Evolutionary conservation across 2,797 vertebrate genomes (phyloP).

Genomic region (Phrynocephalus vlangalii): DNA sequence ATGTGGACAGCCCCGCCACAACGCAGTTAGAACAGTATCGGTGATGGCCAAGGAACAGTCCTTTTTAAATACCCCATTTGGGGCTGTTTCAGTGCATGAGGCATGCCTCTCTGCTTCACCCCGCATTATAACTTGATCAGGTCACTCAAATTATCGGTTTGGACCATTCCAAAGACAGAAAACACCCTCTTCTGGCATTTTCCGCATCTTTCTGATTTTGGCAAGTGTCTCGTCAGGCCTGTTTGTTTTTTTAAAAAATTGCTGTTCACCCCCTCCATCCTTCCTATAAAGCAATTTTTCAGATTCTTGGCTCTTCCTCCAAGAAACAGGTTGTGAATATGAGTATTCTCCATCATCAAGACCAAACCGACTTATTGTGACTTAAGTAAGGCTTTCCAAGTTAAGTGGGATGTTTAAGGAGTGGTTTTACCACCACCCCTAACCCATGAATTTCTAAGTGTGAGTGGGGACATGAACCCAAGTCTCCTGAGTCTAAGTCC

Average conservation of each 20-base stretch:
- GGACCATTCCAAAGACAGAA: neutral
- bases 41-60: neutral
- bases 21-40: neutral
- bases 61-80: neutral
- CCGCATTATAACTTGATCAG: neutral
- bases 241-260: neutral
- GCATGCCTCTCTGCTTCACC: neutral
- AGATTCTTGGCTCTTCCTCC: neutral
- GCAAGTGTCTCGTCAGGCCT: neutral
- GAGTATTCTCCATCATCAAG: no score
- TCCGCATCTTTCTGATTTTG: no score
- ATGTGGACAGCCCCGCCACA: neutral
- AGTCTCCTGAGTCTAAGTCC: no score
- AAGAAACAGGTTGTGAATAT: no score
- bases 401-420: no score
- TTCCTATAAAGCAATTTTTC: neutral
- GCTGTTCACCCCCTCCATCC: no score
- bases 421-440: no score
- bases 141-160: slow-evolving; percentile 15
- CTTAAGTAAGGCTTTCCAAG: no score
- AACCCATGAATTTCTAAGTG: no score
- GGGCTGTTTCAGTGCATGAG: neutral
- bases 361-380: no score
- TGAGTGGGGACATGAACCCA: no score
- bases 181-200: neutral